Evolutionary conservation across 1,140 invertebrate genomes (phyloP).

Genomic region (Drosophila simulans): DNA sequence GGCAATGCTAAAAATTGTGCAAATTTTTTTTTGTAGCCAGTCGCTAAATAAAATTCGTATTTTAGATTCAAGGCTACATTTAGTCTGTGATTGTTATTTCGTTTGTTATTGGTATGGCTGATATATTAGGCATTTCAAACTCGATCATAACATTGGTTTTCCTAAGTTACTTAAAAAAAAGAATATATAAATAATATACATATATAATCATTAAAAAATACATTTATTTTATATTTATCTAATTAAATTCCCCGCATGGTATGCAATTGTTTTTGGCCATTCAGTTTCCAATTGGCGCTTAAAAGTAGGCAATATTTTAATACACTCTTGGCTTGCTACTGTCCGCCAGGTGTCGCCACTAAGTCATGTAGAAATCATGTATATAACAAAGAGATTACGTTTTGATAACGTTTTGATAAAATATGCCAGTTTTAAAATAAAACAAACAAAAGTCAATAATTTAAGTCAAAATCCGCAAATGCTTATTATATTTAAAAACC

Average conservation of each 20-base stretch:
- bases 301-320: slow-evolving; percentile 17
- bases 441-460: too few relatives aligned
- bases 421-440: not conserved
- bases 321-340: too few relatives aligned
- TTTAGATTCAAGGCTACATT: slow-evolving; percentile 18
- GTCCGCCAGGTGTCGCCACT: slow-evolving; percentile 8
- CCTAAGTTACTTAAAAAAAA: too few relatives aligned
- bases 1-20: slow-evolving; percentile 5
- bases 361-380: slow-evolving; percentile 1
- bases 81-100: not conserved
- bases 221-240: not conserved
- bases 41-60: slow-evolving; percentile 4
- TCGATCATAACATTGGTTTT: not conserved
- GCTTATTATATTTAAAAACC: too few relatives aligned
- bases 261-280: slow-evolving; percentile 13
- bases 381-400: not conserved
- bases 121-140: not conserved
- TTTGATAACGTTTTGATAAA: not conserved
- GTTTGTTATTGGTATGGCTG: not conserved
- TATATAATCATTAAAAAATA: too few relatives aligned
- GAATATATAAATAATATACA: too few relatives aligned
- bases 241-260: slow-evolving; percentile 1
- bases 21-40: slow-evolving; percentile 2
- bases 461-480: too few relatives aligned
- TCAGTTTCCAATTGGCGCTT: not conserved